Conservation (phyloP, 2,113 vertebrate genomes). For the Sceloporus tristichus region DNA sequence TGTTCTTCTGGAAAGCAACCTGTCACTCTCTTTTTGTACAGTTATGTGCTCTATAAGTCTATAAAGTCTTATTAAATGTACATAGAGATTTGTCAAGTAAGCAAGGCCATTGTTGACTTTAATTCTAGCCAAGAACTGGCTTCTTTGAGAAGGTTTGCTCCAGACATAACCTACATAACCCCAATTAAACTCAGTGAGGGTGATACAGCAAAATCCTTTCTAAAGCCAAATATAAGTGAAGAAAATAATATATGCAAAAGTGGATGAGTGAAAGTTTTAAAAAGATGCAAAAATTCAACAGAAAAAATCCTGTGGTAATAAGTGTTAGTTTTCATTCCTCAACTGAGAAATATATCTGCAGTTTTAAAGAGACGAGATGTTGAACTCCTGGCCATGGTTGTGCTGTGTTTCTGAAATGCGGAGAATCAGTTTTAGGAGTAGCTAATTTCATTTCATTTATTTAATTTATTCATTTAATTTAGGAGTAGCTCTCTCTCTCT, state of each 20-base stretch:
- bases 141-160: neutral
- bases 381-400: neutral
- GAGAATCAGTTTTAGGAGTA: too few relatives aligned
- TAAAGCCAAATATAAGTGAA: neutral
- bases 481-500: too few relatives aligned
- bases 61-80: neutral
- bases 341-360: neutral
- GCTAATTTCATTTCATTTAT: too few relatives aligned
- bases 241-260: constrained; percentile 15
- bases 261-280: neutral
- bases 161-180: neutral
- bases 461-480: too few relatives aligned
- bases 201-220: neutral
- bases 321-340: rapidly evolving
- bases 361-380: neutral
- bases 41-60: neutral
- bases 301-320: rapidly evolving
- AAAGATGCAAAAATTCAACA: neutral
- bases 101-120: rapidly evolving
- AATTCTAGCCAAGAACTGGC: neutral
- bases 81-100: neutral
- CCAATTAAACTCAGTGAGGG: neutral
- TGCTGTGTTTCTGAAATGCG: too few relatives aligned
- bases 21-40: neutral
- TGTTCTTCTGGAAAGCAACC: neutral